phyloP scores from a whole-genome alignment of 2,113 vertebrate genomes.

The Conger conger region DNA sequence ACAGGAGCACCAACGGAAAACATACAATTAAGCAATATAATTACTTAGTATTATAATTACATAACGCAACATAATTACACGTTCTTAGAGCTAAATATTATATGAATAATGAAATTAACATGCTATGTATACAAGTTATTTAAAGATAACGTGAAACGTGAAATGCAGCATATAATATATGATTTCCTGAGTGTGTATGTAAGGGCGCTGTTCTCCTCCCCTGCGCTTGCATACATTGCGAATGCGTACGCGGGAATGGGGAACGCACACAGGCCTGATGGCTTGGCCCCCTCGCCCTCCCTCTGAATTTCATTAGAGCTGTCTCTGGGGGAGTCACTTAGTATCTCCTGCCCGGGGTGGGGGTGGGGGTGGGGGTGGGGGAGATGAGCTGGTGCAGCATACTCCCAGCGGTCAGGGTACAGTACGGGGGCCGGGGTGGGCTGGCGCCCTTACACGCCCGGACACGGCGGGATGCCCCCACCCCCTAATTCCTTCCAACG shows the following conservation, averaged over 20 bases:
- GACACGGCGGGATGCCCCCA: slow-evolving; percentile 42
- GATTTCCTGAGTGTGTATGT: not conserved
- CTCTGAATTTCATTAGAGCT: not conserved
- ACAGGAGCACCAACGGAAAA: not conserved
- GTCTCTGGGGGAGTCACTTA: not conserved
- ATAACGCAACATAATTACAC: not conserved
- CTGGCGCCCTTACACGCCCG: slow-evolving; percentile 44
- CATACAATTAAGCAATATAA: not conserved
- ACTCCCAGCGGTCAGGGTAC: not conserved
- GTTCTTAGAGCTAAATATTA: not conserved
- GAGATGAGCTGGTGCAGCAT: not conserved
- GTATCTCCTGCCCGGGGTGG: too few relatives aligned
- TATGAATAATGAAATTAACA: not conserved
- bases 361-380: not conserved
- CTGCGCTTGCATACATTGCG: not conserved
- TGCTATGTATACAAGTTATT: not conserved
- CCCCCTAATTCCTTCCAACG: slow-evolving; percentile 76
- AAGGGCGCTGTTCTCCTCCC: not conserved
- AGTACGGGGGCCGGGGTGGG: not conserved
- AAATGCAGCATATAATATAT: not conserved
- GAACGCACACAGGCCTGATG: too few relatives aligned
- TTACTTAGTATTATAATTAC: not conserved
- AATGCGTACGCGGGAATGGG: too few relatives aligned
- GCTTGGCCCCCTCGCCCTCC: not conserved
- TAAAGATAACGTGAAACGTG: not conserved